A percentile compares a stretch with the other conserved stretches of the same genome.
phyloP scores from a whole-genome alignment of 2,888 invertebrate species.

The Anoplius nigerrimus region DNA sequence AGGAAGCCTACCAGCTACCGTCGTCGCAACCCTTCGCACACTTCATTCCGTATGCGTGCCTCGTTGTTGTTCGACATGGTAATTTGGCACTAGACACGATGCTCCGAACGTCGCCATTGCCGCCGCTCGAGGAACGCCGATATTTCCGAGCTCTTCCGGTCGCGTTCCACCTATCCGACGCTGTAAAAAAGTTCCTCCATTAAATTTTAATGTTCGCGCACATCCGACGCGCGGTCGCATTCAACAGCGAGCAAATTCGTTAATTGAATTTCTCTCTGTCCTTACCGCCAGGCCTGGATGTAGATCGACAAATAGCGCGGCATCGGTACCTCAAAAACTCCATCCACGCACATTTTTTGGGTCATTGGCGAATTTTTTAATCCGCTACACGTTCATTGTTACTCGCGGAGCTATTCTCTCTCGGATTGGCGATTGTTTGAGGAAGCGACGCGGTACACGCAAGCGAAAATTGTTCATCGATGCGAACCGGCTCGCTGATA shows the following conservation, averaged over 20 bases:
- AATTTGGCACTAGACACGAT: conserved; percentile 40
- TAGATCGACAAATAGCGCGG: no score
- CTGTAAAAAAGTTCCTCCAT: conserved; percentile 33
- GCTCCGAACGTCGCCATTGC: conserved; percentile 29
- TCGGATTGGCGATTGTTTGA: no score
- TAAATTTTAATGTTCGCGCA: conserved; percentile 1
- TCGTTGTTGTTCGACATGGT: conserved; percentile 46
- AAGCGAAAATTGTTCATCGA: no score
- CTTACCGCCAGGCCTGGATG: no score
- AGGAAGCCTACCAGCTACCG: background rate
- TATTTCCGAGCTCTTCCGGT: conserved; percentile 31
- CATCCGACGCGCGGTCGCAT: background rate
- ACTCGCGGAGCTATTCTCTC: no score
- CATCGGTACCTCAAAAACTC: no score
- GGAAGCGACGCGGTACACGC: no score
- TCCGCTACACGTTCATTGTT: no score
- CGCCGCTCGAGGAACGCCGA: conserved; percentile 26
- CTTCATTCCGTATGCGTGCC: conserved; percentile 21
- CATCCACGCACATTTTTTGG: no score
- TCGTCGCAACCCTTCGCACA: conserved; percentile 31
- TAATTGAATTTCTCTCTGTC: background rate
- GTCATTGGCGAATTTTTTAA: no score
- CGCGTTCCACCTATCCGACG: no score
- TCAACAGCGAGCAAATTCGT: background rate
- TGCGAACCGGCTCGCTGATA: no score